These are phyloP conservation scores for Macrophya alboannulata DNA, from an alignment of 2,888 invertebrate species.

Conservation along the genomic window DNA sequence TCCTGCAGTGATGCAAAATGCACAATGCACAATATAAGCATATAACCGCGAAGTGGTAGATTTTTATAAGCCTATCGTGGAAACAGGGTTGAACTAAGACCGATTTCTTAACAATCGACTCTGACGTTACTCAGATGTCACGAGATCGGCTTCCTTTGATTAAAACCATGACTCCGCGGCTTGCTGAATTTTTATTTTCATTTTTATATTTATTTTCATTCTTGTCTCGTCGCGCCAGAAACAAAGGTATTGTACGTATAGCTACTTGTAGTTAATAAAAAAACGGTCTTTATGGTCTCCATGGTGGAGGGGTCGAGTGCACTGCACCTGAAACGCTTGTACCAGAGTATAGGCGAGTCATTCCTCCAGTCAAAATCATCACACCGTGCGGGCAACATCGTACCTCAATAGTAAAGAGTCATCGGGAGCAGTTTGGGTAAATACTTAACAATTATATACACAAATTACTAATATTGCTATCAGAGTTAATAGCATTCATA, in stretches of 20 bases:
- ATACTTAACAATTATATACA: not conserved
- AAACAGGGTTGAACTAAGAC: slow-evolving; percentile 26
- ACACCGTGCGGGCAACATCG: slow-evolving; percentile 62
- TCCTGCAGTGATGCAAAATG: slow-evolving; percentile 14
- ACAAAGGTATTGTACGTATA: slow-evolving; percentile 24
- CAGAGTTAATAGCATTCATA: not conserved
- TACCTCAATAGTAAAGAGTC: slow-evolving; percentile 22
- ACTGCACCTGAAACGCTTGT: slow-evolving; percentile 55
- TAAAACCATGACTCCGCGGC: not conserved
- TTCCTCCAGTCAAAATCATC: slow-evolving; percentile 64
- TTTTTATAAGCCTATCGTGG: slow-evolving; percentile 26
- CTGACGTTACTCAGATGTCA: slow-evolving; percentile 16
- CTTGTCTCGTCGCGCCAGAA: slow-evolving; percentile 32
- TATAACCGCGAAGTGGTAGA: not conserved
- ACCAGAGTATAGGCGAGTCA: slow-evolving; percentile 34
- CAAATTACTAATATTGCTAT: not conserved
- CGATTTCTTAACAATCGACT: slow-evolving; percentile 35
- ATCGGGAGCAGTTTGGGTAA: slow-evolving; percentile 33
- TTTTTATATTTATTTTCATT: not conserved
- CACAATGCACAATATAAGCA: slow-evolving; percentile 26
- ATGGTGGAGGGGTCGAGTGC: slow-evolving; percentile 55
- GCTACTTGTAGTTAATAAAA: slow-evolving; percentile 17
- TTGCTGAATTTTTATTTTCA: slow-evolving; percentile 35
- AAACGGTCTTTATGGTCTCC: slow-evolving; percentile 50
- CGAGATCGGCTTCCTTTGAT: slow-evolving; percentile 30